phyloP scores from a whole-genome alignment of 2,113 vertebrate species.

The Amphiprion percula region DNA sequence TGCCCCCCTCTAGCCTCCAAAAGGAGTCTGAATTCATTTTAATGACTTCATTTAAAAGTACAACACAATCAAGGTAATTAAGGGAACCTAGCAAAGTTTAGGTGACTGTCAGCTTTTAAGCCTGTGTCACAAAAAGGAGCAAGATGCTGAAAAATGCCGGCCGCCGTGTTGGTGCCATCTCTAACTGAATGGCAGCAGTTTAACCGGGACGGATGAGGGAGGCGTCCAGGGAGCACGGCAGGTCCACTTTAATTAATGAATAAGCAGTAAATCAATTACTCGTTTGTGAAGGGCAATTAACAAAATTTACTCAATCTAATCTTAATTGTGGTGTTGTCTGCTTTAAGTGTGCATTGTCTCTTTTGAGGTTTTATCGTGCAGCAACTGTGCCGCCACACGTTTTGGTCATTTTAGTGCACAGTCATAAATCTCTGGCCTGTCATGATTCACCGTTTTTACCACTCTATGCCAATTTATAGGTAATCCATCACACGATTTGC shows the following conservation, averaged over 20 bases:
- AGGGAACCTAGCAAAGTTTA: slow-evolving; percentile 44
- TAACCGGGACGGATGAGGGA: slow-evolving; percentile 51
- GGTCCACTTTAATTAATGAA: slow-evolving; percentile 72
- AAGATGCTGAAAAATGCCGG: slow-evolving; percentile 11
- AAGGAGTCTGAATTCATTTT: slow-evolving; percentile 47
- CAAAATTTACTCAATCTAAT: slow-evolving; percentile 45
- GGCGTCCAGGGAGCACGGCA: slow-evolving; percentile 43
- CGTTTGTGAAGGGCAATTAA: slow-evolving; percentile 60
- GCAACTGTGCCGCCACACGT: background rate
- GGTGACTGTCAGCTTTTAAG: slow-evolving; percentile 50
- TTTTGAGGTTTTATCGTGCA: slow-evolving; percentile 3
- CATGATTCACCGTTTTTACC: slow-evolving; percentile 22
- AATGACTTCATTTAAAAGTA: slow-evolving; percentile 72
- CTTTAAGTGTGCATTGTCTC: slow-evolving; percentile 1
- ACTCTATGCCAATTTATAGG: slow-evolving; percentile 51
- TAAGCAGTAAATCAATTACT: slow-evolving; percentile 73
- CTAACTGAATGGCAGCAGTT: slow-evolving; percentile 61
- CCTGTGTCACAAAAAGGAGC: slow-evolving; percentile 27
- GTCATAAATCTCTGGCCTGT: slow-evolving; percentile 9
- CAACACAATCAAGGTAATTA: slow-evolving; percentile 71
- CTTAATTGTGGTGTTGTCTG: slow-evolving; percentile 34
- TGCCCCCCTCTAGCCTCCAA: background rate
- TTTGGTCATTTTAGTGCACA: slow-evolving; percentile 39
- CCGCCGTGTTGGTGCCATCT: slow-evolving; percentile 48
- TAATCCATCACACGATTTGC: slow-evolving; percentile 71